Conservation (phyloP, 2,797 vertebrate genomes). For the Cyclopterus lumpus region DNA sequence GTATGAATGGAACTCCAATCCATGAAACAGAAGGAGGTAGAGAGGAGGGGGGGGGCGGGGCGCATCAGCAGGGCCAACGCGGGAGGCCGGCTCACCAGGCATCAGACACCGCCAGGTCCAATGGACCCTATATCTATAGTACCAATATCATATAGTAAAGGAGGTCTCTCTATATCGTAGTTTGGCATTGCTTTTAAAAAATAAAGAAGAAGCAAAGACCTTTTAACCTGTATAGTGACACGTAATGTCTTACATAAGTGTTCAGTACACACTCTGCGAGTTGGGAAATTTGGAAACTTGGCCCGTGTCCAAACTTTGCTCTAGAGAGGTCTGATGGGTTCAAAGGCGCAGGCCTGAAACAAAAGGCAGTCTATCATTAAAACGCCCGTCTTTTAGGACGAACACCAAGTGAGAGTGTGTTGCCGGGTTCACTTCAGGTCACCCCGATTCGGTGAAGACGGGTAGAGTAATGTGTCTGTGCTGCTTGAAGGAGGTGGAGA, state of each 20-base stretch:
- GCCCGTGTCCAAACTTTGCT: slow-evolving; percentile 23
- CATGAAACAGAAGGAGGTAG: too few species aligned
- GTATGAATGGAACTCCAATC: too few species aligned
- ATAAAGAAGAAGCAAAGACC: too few species aligned
- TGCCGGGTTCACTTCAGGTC: slow-evolving; percentile 28
- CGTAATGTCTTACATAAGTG: neutral
- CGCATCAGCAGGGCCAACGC: too few species aligned
- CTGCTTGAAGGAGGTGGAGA: neutral
- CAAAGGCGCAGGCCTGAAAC: neutral
- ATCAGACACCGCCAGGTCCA: too few species aligned
- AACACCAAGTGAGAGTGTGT: neutral
- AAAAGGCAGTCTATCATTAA: neutral
- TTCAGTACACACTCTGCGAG: slow-evolving; percentile 2
- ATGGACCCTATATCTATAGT: too few species aligned
- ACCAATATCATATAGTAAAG: neutral
- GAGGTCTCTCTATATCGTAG: neutral
- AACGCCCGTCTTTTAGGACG: neutral
- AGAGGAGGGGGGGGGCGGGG: too few species aligned
- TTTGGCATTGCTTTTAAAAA: neutral
- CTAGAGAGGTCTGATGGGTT: slow-evolving; percentile 5
- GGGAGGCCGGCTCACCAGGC: too few species aligned
- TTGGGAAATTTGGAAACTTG: slow-evolving; percentile 28
- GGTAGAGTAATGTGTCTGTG: neutral
- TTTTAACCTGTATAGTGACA: neutral
- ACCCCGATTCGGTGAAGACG: slow-evolving; percentile 6